Conservation (phyloP, 2,113 vertebrate genomes). For the Scatophagus argus region DNA sequence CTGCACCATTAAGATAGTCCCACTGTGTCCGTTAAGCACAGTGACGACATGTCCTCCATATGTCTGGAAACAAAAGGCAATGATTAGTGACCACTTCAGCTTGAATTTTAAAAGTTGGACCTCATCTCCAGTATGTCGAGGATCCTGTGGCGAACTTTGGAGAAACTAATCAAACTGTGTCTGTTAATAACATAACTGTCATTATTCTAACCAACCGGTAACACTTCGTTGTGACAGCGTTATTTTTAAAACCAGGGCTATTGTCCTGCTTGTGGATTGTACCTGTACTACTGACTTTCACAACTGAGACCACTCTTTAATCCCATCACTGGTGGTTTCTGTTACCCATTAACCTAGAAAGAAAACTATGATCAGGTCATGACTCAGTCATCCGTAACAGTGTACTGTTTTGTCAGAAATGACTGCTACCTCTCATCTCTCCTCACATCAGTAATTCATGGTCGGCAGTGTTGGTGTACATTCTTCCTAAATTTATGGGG, state of each 20-base stretch:
- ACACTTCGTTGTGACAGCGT: too few relatives aligned
- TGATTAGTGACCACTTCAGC: background rate
- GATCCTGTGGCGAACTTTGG: background rate
- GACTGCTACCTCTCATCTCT: background rate
- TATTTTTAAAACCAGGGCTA: too few relatives aligned
- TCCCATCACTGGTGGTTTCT: background rate
- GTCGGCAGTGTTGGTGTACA: background rate
- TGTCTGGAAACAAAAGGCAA: background rate
- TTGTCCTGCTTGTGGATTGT: background rate
- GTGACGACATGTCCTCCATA: background rate
- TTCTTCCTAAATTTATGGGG: background rate
- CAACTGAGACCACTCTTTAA: background rate
- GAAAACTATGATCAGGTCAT: background rate
- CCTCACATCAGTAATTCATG: background rate
- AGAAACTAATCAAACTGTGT: too few relatives aligned
- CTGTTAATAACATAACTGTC: too few relatives aligned
- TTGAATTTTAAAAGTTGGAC: background rate
- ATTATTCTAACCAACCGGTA: background rate
- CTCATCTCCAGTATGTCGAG: background rate
- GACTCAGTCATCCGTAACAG: background rate
- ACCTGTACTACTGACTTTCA: too few relatives aligned
- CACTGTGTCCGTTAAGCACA: background rate
- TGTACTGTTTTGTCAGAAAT: background rate
- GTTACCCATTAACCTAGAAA: too few relatives aligned
- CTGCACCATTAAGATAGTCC: background rate